Conservation (phyloP, 1,140 invertebrate genomes). For the Brachionus rubens region DNA sequence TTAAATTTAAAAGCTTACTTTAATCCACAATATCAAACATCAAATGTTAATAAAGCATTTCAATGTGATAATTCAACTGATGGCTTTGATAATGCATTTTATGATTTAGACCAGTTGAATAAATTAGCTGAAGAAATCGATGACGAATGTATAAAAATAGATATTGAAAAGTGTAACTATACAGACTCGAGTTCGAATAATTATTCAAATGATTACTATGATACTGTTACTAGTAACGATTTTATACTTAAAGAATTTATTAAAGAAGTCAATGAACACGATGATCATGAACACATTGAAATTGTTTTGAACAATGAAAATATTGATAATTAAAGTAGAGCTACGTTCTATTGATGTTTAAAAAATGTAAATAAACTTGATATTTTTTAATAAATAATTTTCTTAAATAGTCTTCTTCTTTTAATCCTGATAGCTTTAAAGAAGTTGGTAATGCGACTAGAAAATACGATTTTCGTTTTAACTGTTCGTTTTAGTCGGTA, state of each 20-base stretch:
- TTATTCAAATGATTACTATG: conserved; percentile 1
- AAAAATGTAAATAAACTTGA: background rate
- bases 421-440: no score
- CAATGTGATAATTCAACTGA: background rate
- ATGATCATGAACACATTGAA: background rate
- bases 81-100: background rate
- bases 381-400: no score
- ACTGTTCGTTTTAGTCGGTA: no score
- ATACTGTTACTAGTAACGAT: conserved; percentile 13
- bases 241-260: background rate
- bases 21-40: background rate
- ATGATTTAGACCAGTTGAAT: background rate
- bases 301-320: background rate
- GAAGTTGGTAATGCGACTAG: no score
- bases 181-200: background rate
- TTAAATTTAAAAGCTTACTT: conserved; percentile 11
- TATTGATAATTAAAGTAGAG: background rate
- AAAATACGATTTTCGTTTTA: no score
- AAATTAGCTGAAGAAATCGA: conserved; percentile 19
- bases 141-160: conserved; percentile 21
- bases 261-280: background rate
- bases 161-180: conserved; percentile 9
- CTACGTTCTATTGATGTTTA: background rate
- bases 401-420: no score
- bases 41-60: background rate